Evolutionary conservation across 2,113 vertebrate genomes (phyloP), one percentile per base, ranked within the genome.

Genomic region (Macheiramphus alcinus): DNA sequence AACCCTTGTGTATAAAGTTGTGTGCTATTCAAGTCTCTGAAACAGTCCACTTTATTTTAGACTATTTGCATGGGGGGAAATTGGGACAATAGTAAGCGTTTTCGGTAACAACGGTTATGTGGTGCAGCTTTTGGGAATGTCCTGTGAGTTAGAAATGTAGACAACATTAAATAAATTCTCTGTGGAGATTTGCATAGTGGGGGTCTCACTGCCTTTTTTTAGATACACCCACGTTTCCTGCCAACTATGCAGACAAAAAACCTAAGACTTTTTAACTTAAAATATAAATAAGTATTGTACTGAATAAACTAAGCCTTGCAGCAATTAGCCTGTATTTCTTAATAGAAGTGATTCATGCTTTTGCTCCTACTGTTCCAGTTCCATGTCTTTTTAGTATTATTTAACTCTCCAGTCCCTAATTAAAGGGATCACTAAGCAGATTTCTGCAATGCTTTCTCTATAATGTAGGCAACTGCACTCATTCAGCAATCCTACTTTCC

Each of bases 291-390:
- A 90, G 16, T 83, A 70, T 56, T 71, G 32, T 80, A 65, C 20
- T 65, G 50, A 82, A 66, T 70, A 91, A 93, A 88, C 53, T 86
- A 83, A 86, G 21, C 32, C 82, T 87, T 81, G 26, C 27, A 78
- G 59, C 61, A 79, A 59, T 86, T 73, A 86, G 29, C 56, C 45
- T 85, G 42, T 74, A 75, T 94, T 93, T 96, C 61, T 80, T 89
- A 71, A 53, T 26, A 68, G 58, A 84, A 87, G 34, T 74, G 29
- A 72, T 85, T 71, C 85, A n/a, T 80, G 52, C 34, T 80, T 89
- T 94, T 91, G 58, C 67, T 95, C 80, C 70, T 67, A 20, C 22
- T 73, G 22, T 85, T 94, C 32, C 53, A 76, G 22, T 86, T 93
- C 45, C 1, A 1, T 72, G 50, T 66, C 36, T 84, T 91, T 95